These are phyloP conservation scores for Lithosia quadra DNA, from an alignment of 2,888 invertebrate genomes.

Conservation along the genomic window DNA sequence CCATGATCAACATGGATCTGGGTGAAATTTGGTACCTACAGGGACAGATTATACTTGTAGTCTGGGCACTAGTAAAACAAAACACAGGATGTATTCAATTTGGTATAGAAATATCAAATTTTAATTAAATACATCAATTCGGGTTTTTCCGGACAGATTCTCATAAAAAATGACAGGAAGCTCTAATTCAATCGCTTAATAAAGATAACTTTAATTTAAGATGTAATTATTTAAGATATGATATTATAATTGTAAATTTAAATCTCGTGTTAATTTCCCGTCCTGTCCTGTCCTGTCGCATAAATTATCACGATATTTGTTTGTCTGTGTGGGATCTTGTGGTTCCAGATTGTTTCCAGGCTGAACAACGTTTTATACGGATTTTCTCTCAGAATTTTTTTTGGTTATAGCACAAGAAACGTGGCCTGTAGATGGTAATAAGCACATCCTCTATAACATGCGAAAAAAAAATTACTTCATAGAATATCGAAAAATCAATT, in stretches of 20 bases:
- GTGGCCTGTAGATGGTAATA: background rate
- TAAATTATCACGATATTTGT: background rate
- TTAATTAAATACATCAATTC: background rate
- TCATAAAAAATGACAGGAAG: background rate
- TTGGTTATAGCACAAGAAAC: background rate
- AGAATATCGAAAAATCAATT: conserved; percentile 25
- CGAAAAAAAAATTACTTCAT: background rate
- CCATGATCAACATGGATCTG: no score
- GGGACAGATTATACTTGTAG: no score
- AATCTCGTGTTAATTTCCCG: no score
- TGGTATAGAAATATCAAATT: background rate
- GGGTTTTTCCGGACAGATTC: background rate
- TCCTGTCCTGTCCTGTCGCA: background rate
- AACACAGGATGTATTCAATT: no score
- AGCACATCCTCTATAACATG: background rate
- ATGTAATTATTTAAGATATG: background rate
- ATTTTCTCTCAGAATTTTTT: background rate
- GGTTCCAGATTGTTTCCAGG: background rate
- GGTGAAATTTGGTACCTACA: no score
- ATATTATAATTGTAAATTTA: no score
- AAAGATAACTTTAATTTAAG: background rate
- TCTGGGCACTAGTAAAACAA: no score
- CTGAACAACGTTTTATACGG: background rate
- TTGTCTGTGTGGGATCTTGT: background rate
- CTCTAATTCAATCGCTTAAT: background rate